Percentiles rank a stretch among this genome's conserved stretches.
Evolutionary conservation across 2,888 invertebrate species (phyloP).

Genomic region (Drosophila prolongata): DNA sequence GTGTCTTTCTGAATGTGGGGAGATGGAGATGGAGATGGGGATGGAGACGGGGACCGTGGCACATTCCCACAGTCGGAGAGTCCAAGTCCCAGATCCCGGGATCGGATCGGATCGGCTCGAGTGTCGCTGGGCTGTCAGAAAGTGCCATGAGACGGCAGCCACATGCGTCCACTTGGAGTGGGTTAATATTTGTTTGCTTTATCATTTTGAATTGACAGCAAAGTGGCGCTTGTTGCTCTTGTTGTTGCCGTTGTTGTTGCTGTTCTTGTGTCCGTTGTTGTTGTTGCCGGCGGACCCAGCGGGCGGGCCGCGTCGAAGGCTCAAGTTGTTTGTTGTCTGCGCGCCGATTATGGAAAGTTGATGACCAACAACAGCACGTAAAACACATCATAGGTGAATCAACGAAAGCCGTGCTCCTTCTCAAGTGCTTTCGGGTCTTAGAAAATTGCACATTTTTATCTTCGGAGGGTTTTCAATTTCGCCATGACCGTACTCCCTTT

Average conservation of each 20-base stretch:
- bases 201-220: constrained; percentile 84
- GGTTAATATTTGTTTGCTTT: constrained; percentile 84
- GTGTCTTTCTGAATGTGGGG: constrained; percentile 42
- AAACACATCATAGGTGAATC: constrained; percentile 15
- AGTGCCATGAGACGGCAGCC: constrained; percentile 77
- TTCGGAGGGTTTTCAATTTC: constrained; percentile 66
- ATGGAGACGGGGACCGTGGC: constrained; percentile 36
- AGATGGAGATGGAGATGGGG: constrained; percentile 26
- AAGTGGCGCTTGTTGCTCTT: constrained; percentile 83
- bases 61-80: constrained; percentile 66
- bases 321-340: constrained; percentile 78
- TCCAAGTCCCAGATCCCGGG: constrained; percentile 32
- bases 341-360: constrained; percentile 79
- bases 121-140: constrained; percentile 77
- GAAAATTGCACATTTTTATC: constrained; percentile 61
- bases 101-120: constrained; percentile 59
- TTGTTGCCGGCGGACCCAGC: constrained; percentile 56
- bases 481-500: constrained; percentile 53
- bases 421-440: constrained; percentile 30
- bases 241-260: constrained; percentile 46
- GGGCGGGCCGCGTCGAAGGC: constrained; percentile 56
- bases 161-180: constrained; percentile 81
- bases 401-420: not conserved
- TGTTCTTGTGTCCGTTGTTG: constrained; percentile 25
- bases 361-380: constrained; percentile 55